Percentiles rank a stretch among this genome's conserved stretches.
Evolutionary conservation across 2,888 invertebrate species (phyloP).

Genomic region (Lymantria dispar): DNA sequence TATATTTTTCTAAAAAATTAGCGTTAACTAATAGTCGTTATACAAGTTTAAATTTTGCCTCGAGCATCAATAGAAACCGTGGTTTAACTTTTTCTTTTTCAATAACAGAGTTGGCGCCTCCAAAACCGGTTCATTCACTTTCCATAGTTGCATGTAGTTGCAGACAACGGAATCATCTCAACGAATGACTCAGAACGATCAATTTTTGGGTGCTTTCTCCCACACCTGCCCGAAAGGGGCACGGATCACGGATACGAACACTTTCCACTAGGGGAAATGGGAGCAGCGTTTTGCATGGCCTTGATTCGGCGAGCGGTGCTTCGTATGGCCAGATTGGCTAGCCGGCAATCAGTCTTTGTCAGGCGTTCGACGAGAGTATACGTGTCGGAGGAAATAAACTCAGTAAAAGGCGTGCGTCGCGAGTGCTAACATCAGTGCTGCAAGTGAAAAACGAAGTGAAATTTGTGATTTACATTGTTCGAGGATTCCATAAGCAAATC

Average conservation of each 20-base stretch:
- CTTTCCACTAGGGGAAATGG: conserved; percentile 78
- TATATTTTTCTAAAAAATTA: no score
- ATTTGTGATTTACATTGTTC: conserved; percentile 44
- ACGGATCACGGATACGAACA: conserved; percentile 77
- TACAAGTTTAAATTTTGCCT: not conserved
- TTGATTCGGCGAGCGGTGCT: conserved; percentile 60
- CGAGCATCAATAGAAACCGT: not conserved
- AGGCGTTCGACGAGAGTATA: conserved; percentile 36
- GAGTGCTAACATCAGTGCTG: conserved; percentile 50
- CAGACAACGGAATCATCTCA: conserved; percentile 57
- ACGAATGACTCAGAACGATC: conserved; percentile 69
- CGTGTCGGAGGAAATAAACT: conserved; percentile 31
- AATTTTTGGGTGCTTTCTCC: conserved; percentile 78
- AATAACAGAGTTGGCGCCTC: conserved; percentile 52
- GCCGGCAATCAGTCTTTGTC: conserved; percentile 51
- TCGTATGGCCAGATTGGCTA: conserved; percentile 32
- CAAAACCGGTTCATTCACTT: conserved; percentile 72
- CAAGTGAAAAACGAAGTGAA: conserved; percentile 49
- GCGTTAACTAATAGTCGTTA: not conserved
- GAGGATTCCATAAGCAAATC: conserved; percentile 63
- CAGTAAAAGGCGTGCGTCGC: conserved; percentile 47
- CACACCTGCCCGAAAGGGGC: conserved; percentile 76
- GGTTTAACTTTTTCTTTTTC: conserved; percentile 49
- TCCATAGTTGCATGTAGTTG: conserved; percentile 48
- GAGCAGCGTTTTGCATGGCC: conserved; percentile 76